Evolutionary conservation across 2,113 vertebrate genomes (phyloP).

Genomic region (Thomomys bottae): DNA sequence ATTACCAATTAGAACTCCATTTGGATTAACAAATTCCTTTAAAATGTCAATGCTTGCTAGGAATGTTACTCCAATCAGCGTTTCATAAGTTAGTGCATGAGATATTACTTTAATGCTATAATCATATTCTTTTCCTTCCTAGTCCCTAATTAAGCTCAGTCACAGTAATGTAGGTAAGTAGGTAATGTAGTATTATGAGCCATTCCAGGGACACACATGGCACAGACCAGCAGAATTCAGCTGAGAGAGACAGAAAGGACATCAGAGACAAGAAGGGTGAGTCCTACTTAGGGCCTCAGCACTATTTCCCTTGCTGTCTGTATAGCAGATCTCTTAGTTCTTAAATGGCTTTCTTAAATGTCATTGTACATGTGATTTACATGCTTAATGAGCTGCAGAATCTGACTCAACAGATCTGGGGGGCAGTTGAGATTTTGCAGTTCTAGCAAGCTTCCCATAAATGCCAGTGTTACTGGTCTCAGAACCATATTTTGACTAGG

Average conservation of each 20-base stretch:
- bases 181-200: background rate
- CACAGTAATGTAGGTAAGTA: background rate
- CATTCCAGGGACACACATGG: background rate
- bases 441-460: background rate
- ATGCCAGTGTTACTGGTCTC: background rate
- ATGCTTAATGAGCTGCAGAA: background rate
- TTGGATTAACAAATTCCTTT: conserved; percentile 51
- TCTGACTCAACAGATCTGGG: background rate
- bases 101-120: conserved; percentile 30
- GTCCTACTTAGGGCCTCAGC: too few relatives aligned
- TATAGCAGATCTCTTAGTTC: background rate
- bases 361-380: background rate
- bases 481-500: background rate
- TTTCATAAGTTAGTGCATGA: conserved; percentile 30
- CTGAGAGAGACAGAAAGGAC: background rate
- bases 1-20: conserved; percentile 58
- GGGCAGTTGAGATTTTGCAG: background rate
- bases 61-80: conserved; percentile 39
- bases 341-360: background rate
- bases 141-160: conserved; percentile 13
- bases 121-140: conserved; percentile 44
- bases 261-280: background rate
- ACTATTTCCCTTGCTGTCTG: too few relatives aligned
- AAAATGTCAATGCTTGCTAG: conserved; percentile 28
- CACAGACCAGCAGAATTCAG: background rate